Percentiles rank a stretch among this genome's conserved stretches.
Conservation (phyloP, 23 tunicate species). For the Botrylloides violaceus region DNA sequence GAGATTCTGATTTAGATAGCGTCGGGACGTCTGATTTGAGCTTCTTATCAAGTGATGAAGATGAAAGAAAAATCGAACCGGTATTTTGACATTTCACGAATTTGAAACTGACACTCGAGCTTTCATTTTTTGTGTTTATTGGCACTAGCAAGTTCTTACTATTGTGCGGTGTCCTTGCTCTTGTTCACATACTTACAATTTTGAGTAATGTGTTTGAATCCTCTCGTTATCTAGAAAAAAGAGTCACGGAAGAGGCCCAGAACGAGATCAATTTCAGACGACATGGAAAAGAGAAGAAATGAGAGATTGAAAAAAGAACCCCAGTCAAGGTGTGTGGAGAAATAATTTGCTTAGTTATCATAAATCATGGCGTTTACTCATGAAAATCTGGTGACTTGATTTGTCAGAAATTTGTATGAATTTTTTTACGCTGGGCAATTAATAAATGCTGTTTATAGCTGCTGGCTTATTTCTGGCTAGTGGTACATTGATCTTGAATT, state of each 20-base stretch:
- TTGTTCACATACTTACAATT: background rate
- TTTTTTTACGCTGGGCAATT: too few species aligned
- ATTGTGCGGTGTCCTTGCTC: background rate
- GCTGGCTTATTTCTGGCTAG: too few species aligned
- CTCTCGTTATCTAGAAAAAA: background rate
- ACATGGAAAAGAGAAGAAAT: background rate
- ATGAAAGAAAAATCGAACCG: background rate
- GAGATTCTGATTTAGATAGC: constrained; percentile 26
- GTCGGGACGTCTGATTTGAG: constrained; percentile 29
- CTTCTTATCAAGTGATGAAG: constrained; percentile 16
- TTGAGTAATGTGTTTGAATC: background rate
- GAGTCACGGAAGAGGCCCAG: constrained; percentile 1
- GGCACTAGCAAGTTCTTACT: too few species aligned
- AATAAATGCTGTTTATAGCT: too few species aligned
- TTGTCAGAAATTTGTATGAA: too few species aligned
- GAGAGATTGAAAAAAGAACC: background rate
- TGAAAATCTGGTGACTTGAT: too few species aligned
- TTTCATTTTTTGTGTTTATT: too few species aligned
- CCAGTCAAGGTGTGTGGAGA: background rate
- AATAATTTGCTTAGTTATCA: too few species aligned
- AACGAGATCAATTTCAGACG: constrained; percentile 13
- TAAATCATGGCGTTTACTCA: too few species aligned
- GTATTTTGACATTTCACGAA: too few species aligned
- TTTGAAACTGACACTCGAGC: too few species aligned
- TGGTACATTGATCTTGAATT: too few species aligned